Conservation (phyloP, 2,888 invertebrate genomes). For the Lycia hirtaria region DNA sequence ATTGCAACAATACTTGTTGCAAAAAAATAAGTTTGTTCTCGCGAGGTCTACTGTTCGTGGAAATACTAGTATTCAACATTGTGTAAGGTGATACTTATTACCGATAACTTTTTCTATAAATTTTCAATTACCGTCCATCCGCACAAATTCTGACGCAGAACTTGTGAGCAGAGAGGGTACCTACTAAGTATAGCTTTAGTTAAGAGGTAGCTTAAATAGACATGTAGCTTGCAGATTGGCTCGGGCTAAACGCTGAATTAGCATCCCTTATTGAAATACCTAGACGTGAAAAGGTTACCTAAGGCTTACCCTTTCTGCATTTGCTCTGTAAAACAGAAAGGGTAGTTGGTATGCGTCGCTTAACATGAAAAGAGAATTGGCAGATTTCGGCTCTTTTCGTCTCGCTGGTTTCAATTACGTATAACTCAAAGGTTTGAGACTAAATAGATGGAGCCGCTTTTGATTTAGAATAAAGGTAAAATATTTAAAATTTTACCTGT, state of each 20-base stretch:
- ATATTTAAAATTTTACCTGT: too few relatives aligned
- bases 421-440: slow-evolving; percentile 1
- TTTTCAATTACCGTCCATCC: slow-evolving; percentile 1
- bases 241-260: slow-evolving; percentile 18
- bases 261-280: slow-evolving; percentile 27
- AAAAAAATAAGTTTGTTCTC: too few relatives aligned
- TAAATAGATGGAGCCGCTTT: background rate
- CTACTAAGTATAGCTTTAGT: background rate
- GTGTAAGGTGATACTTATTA: too few relatives aligned
- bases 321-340: background rate
- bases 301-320: background rate
- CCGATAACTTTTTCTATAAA: background rate
- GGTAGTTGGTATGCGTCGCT: slow-evolving; percentile 7
- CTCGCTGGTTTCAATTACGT: slow-evolving; percentile 10
- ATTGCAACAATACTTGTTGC: too few relatives aligned
- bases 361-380: background rate
- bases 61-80: too few relatives aligned
- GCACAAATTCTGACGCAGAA: slow-evolving; percentile 15
- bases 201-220: slow-evolving; percentile 11
- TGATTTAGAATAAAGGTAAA: background rate
- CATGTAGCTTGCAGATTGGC: slow-evolving; percentile 19
- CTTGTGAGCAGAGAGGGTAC: slow-evolving; percentile 12
- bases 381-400: background rate
- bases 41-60: too few relatives aligned
- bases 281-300: slow-evolving; percentile 17